Evolutionary conservation across 2,113 vertebrate genomes (phyloP), one percentile per base, ranked within the genome.

Genomic region (Cathartes aura): DNA sequence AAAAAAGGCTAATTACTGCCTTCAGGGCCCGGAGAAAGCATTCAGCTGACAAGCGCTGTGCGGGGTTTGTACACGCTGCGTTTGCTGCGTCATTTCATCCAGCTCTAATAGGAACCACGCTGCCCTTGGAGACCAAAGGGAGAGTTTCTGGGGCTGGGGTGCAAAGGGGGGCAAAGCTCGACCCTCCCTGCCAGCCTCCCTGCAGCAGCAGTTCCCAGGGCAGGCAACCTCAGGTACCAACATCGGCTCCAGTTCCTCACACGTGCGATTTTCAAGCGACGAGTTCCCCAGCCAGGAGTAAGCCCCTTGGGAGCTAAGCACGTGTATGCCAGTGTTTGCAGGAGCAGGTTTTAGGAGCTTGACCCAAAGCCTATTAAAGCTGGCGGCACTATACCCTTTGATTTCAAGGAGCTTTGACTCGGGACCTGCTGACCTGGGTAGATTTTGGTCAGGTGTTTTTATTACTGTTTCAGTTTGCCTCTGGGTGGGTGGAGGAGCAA

Each of bases 11-110:
- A 59, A 80, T 89, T 67, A 40, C 42, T 83, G 52, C 75, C 80
- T 43, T 32, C 4, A 3, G 34, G 42, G 66, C 58, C 67, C 0
- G 0, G 38, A 58, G 47, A 11, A 87, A 48, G 42, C 47, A 22
- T 7, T 36, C 36, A 30, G 71, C 45, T 79, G 87, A 36, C 36
- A 13, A 60, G 26, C 4, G 59, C 59, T 36, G 21, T 1, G 12
- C 0, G 2, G 71, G 30, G 34, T 36, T 88, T 58, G 60, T 4
- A 14, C 1, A 12, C 3, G 2, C 36, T 17, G 55, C 0, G 0
- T 48, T 50, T 66, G 75, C 87, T 66, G 47, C 1, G 5, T 48
- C 47, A 16, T 59, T 76, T 75, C 81, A 48, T 5, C 62, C 18
- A 45, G 62, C 38, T 6, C 48, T 38, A 27, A 67, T 1, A 6